Evolutionary conservation across 2,888 invertebrate genomes (phyloP).

Genomic region (Drosophila multiciliata): DNA sequence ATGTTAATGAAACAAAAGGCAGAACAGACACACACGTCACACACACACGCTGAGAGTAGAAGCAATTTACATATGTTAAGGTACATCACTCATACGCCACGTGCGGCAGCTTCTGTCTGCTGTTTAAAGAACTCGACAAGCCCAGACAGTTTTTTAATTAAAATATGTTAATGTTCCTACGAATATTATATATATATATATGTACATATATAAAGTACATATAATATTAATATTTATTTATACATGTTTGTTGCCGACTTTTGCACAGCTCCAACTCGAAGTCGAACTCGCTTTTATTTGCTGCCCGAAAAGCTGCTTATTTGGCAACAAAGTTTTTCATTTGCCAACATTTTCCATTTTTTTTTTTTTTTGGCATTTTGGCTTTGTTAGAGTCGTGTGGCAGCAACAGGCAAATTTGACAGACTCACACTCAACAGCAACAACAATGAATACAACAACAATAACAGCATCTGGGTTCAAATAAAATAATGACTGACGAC

Average conservation of each 20-base stretch:
- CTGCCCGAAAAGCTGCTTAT: conserved; percentile 32
- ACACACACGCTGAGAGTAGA: neutral
- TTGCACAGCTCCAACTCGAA: conserved; percentile 1
- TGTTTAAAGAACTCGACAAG: conserved; percentile 26
- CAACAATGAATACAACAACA: neutral
- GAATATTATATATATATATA: neutral
- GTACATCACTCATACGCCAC: conserved; percentile 70
- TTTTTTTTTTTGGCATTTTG: neutral
- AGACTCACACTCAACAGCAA: conserved; percentile 6
- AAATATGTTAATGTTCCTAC: conserved; percentile 68
- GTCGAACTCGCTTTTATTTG: neutral
- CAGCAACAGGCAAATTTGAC: conserved; percentile 31
- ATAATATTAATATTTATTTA: neutral
- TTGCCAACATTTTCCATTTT: conserved; percentile 3
- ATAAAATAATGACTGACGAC: neutral
- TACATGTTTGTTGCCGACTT: neutral
- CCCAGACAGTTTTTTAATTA: conserved; percentile 67
- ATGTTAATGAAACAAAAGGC: conserved; percentile 20
- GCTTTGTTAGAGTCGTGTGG: conserved; percentile 11
- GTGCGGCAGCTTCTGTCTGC: conserved; percentile 32
- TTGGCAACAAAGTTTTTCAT: conserved; percentile 21
- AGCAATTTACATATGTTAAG: conserved; percentile 6
- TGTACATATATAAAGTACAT: neutral
- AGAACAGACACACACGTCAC: neutral
- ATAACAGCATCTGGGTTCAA: neutral